Conservation (phyloP, 2,113 vertebrate genomes). For the Aegypius monachus region DNA sequence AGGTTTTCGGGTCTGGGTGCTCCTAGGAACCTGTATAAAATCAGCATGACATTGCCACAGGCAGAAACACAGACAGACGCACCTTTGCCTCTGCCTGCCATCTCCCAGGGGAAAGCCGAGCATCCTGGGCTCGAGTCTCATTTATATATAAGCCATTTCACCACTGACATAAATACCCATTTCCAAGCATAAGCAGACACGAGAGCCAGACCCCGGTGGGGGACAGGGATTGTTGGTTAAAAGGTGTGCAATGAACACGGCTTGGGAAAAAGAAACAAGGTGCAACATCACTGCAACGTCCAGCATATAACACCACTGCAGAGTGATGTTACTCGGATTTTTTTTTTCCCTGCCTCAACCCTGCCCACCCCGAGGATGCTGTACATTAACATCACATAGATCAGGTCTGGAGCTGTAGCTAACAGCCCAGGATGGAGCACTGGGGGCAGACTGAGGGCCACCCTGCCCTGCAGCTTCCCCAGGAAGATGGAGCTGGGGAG, state of each 20-base stretch:
- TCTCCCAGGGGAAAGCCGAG: not conserved
- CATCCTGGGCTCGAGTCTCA: not conserved
- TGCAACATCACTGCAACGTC: fast-evolving
- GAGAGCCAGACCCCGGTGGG: not conserved
- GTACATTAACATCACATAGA: fast-evolving
- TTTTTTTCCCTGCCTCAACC: not conserved
- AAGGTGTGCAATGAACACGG: not conserved
- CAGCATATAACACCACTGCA: not conserved
- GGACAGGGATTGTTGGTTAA: not conserved
- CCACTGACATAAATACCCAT: not conserved
- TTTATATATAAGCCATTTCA: not conserved
- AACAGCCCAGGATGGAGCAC: not conserved
- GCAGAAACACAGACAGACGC: not conserved
- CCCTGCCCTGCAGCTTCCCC: not conserved
- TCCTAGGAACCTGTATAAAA: not conserved
- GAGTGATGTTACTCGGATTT: fast-evolving
- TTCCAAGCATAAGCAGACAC: not conserved
- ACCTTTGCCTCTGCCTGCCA: not conserved
- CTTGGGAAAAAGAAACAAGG: not conserved
- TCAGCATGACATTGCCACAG: fast-evolving
- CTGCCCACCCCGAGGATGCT: not conserved
- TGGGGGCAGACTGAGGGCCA: not conserved
- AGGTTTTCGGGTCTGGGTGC: not conserved
- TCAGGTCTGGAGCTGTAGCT: not conserved
- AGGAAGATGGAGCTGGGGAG: too few species aligned